Evolutionary conservation across 2,113 vertebrate species (phyloP), one percentile per base, ranked within the genome.

Genomic region (Lagenorhynchus albirostris): DNA sequence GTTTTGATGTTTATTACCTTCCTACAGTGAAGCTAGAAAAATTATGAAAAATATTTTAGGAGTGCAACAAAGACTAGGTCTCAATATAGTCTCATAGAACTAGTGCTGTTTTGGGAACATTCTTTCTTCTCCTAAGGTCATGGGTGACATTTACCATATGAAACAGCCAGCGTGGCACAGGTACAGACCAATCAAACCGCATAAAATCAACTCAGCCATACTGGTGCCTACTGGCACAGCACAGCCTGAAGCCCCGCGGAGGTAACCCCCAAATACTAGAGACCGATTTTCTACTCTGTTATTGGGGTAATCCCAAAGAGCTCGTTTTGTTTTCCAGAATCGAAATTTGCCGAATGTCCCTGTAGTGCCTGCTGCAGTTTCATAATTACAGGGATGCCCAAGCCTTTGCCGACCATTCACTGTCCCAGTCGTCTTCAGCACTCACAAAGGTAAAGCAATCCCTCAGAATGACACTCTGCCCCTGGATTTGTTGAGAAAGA

Each of bases 1-100:
- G 18, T 63, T 93, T 83, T 98, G 85, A 94, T 92, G 74, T 86
- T 87, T 95, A 83, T 95, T 95, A 81, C 62, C 55, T 95, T 92
- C 44, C 83, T 87, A 92, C n/a, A n/a, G 60, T 31, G 25, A 89
- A 86, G 15, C 65, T 80, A 92, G 44, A 84, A 96, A 95, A 89
- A 65, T 85, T 58, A 84, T 38, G 25, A 58, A 53, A 91, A 90
- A 77, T n/a, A 73, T 50, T 23, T 53, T 23, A 77, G 81, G 94
- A 60, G 29, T 38, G 2, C 91, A 97, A 90, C 55, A 97, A 96
- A 94, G 74, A 33, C 50, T 65, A 4, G 70, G 23, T 53, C 68
- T 97, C 63, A 96, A 47, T 74, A 74, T 71, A 90, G 12, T 82
- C 36, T 89, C 77, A 82, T 29, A 93, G 82, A 94, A 74, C 29